phyloP scores from a whole-genome alignment of 2,888 invertebrate genomes.

The Diarsia dahlii region DNA sequence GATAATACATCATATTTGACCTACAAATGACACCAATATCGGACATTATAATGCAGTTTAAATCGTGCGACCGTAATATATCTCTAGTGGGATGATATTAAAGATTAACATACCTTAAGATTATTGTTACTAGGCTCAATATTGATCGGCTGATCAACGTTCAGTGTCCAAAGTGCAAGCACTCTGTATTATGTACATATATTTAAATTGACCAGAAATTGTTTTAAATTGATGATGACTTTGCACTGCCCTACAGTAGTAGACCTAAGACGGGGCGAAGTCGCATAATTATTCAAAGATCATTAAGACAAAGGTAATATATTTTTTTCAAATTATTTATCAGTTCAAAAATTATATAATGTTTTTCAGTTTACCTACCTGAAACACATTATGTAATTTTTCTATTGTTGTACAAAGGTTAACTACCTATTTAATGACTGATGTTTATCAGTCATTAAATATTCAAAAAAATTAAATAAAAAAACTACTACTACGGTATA shows the following conservation, averaged over 20 bases:
- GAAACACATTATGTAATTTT: too few relatives aligned
- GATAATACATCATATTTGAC: constrained; percentile 24
- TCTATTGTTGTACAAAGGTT: too few relatives aligned
- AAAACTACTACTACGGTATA: too few relatives aligned
- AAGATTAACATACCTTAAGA: constrained; percentile 13
- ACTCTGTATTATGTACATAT: neutral
- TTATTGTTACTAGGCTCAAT: neutral
- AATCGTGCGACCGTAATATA: constrained; percentile 22
- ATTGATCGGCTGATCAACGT: constrained; percentile 30
- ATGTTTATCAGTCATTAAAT: too few relatives aligned
- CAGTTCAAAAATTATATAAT: too few relatives aligned
- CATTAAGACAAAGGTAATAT: too few relatives aligned
- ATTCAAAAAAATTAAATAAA: too few relatives aligned
- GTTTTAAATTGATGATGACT: neutral
- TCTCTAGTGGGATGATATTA: neutral
- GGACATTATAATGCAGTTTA: constrained; percentile 20
- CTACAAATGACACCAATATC: constrained; percentile 39
- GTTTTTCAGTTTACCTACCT: too few relatives aligned
- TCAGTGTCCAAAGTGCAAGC: constrained; percentile 35
- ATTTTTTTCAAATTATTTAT: too few relatives aligned
- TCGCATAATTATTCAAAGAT: neutral
- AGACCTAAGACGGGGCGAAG: neutral
- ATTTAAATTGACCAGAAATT: neutral
- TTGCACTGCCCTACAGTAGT: neutral
- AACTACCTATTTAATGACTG: too few relatives aligned